Conservation (phyloP, 2,888 invertebrate species). For the Pantelozetes paolii region DNA sequence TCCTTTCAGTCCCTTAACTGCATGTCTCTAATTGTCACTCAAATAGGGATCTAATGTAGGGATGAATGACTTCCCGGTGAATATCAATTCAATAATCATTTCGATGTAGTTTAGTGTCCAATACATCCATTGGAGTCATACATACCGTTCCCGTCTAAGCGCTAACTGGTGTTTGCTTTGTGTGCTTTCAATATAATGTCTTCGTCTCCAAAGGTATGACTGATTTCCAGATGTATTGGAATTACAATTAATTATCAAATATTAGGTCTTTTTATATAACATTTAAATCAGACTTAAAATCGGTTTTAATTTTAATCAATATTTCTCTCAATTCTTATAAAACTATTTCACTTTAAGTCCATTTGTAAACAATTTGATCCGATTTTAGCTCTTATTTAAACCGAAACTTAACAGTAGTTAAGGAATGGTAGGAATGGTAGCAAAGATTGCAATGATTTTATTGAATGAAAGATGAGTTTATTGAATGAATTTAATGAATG, state of each 20-base stretch:
- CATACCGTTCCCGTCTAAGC: not conserved
- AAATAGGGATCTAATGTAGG: not conserved
- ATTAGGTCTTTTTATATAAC: too few relatives aligned
- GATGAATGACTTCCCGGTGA: conserved; percentile 32
- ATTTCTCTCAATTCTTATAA: too few relatives aligned
- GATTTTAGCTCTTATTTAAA: not conserved
- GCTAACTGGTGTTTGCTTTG: not conserved
- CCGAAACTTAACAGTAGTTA: not conserved
- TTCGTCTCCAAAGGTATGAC: conserved; percentile 12
- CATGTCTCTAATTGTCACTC: not conserved
- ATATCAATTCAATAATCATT: not conserved
- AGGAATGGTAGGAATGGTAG: not conserved
- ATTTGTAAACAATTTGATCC: too few relatives aligned
- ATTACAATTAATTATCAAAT: not conserved
- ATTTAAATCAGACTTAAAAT: too few relatives aligned
- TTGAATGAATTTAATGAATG: not conserved
- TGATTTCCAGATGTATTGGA: too few relatives aligned
- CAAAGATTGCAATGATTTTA: not conserved
- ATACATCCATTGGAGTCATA: conserved; percentile 22
- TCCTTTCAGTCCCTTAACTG: not conserved
- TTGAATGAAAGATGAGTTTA: not conserved
- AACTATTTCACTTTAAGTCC: too few relatives aligned
- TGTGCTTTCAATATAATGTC: not conserved
- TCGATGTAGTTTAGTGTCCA: not conserved
- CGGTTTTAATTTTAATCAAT: too few relatives aligned